Evolutionary conservation across 2,113 vertebrate genomes (phyloP), one percentile per base, ranked within the genome.

Genomic region (Syrrhaptes paradoxus): DNA sequence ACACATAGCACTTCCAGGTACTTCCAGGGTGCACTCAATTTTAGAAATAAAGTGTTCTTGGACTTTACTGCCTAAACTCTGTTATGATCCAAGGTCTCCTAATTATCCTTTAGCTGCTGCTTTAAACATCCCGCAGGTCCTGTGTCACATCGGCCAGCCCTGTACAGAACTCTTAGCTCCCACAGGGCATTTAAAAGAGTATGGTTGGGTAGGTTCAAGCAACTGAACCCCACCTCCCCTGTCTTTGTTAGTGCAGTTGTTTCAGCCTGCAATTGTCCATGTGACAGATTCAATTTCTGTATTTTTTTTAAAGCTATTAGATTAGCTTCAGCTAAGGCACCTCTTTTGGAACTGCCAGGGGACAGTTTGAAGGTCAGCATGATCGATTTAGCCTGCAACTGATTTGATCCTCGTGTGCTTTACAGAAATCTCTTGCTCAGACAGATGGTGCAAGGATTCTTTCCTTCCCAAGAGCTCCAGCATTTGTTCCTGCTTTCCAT

Each of bases 291-390:
- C 63, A 29, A 85, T 41, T 73, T 87, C 31, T 81, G 73, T 31
- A 3, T 31, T 4, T 28, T 81, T 36, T 70, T 57, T 2, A 2
- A 55, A 91, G 24, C 2, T 6, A 75, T 81, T 67, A 75, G 43
- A 57, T 93, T 68, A 72, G 65, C 76, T 87, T 94, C 94, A 95
- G 59, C 70, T 95, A 83, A 61, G 79, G 65, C 55, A 94, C 29
- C 68, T 87, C 80, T 85, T 78, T 78, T 85, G 77, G 62, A 95
- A 54, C 36, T 82, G 83, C 65, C 76, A 78, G 57, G 57, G 92
- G 87, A 96, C 65, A 87, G 52, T 67, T 10, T 96, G 75, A 95
- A 95, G 91, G 95, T 80, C 88, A 91, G 25, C 17, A 57, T 73
- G 77, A 90, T 90, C 13, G 1, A 79, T 91, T 32, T 11, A 57